Percentiles rank a stretch among this genome's conserved stretches.
Evolutionary conservation across 2,888 invertebrate genomes (phyloP).

Genomic region (Rhamphomyia laevipes): DNA sequence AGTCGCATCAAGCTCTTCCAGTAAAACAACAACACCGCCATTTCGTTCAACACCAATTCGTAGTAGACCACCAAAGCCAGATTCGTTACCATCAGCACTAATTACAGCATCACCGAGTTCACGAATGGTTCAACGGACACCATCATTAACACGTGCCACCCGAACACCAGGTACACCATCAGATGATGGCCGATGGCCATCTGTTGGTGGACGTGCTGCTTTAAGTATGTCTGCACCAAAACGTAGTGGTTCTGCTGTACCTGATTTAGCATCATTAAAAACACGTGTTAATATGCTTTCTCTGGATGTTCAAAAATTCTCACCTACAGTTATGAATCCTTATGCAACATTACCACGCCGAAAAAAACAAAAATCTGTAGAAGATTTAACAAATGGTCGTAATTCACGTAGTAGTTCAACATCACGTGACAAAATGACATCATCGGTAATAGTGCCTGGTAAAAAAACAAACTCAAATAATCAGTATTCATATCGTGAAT

Average conservation of each 20-base stretch:
- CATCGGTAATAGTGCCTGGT: slow-evolving; percentile 29
- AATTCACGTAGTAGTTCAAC: slow-evolving; percentile 39
- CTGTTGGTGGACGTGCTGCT: slow-evolving; percentile 22
- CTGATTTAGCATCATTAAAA: slow-evolving; percentile 28
- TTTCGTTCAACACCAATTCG: slow-evolving; percentile 21
- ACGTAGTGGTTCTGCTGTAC: slow-evolving; percentile 30
- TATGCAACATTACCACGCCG: slow-evolving; percentile 69
- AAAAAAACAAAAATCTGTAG: slow-evolving; percentile 52
- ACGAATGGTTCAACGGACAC: slow-evolving; percentile 29
- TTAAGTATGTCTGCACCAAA: slow-evolving; percentile 15
- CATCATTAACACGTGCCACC: slow-evolving; percentile 46
- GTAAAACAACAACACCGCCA: slow-evolving; percentile 34
- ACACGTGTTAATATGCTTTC: slow-evolving; percentile 25
- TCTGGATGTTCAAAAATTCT: slow-evolving; percentile 34
- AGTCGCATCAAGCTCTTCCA: slow-evolving; percentile 41
- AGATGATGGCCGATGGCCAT: slow-evolving; percentile 62
- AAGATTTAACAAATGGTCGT: slow-evolving; percentile 37
- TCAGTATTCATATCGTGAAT: slow-evolving; percentile 20
- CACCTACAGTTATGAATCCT: slow-evolving; percentile 46
- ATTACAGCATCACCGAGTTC: slow-evolving; percentile 31
- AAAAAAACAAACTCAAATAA: slow-evolving; percentile 20
- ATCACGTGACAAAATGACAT: slow-evolving; percentile 39
- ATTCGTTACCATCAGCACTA: slow-evolving; percentile 43
- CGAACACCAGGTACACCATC: slow-evolving; percentile 51
- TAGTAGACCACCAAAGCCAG: slow-evolving; percentile 32